Base-by-base conservation (phyloP, 1,140 invertebrate species). In the Apis laboriosa region DNA sequence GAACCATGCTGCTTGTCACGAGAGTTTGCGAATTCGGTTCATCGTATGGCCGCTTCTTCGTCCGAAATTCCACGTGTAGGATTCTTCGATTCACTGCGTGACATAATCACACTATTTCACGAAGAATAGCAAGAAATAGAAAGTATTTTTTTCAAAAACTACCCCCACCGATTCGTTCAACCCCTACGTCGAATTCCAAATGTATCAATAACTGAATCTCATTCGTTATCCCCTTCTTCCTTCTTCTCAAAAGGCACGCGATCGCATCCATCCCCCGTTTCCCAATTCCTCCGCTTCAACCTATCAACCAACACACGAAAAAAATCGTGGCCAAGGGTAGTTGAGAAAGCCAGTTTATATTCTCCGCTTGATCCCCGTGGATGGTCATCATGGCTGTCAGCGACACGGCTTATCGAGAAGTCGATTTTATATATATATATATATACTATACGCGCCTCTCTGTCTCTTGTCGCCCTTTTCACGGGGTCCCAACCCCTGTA, bases 381-480 rank as follows among this genome's bases (percentile, higher is more conserved):
- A 80, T 74, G 75, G 83, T 85, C 85, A 66, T 84, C 86, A 53
- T 77, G 74, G 81, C 77, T 84, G 81, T 83, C 81, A 83, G 75
- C 12, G 63, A 51, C 73, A 53, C 9, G 67, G 86, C 85, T 87
- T 87, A 87, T 87, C 86, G 81, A 84, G 73, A 24, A 74, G 78
- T 72, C 81, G 75, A 72, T 83, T 85, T 4, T 43, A 43, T 43
- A 43, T 34, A 34, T 34, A 73, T 79, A 28, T 28, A 28, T 34
- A 34, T 34, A 43, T 7, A 7, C 34, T 43, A 43, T 43, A 74
- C 72, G 72, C 67, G 60, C 63, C 56, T 58, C 71, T 81, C 74
- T 68, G 74, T 81, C 80, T 85, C 72, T 58, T 55, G 71, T 81
- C 73, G 79, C 77, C 84, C 85, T 89, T 89, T 80, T 73, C 83